Base-by-base conservation (phyloP, 2,113 vertebrate species). In the Jacana jacana region DNA sequence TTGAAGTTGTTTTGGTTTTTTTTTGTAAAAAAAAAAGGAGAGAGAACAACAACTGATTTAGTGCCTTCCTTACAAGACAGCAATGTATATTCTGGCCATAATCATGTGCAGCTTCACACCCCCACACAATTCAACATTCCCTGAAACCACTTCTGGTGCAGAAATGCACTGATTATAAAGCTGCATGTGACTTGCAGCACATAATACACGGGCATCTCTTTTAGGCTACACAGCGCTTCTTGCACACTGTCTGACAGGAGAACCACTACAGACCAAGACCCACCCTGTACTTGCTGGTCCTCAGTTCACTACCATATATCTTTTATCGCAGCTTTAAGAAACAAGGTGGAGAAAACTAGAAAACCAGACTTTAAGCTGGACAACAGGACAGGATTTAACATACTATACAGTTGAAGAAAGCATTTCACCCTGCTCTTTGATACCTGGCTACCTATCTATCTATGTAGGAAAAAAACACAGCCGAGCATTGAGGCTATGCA, bases 401-500 rank as follows among this genome's bases (percentile, higher is more conserved):
- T 6, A 37, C 12, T 17, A 48, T 7, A 55, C 5, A 76, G 79
- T 70, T 83, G 77, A 89, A 78, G 54, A 81, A 94, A 65, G 33
- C 3, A 0, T 68, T 87, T 87, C 37, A 7, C 55, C 81, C 37
- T 44, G 70, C 52, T 60, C 73, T 91, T 70, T 72, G 58, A 83
- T 88, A 91, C 57, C 58, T 11, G 69, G 19, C 39, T 64, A 79
- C 31, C 55, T 24, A 58, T 5, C 52, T 54, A 64, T n/a, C 63
- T 31, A 58, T 6, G 66, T 42, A 84, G 48, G 33, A 88, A 95
- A 35, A 91, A 75, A 89, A 17, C 2, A 13, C 12, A 85, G 76
- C 44, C 1, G 1, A 95, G 88, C 83, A 89, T 79, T 71, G 79
- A 91, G 93, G 91, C 95, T 96, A 70, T 60, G 72, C 95, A 95